phyloP scores from a whole-genome alignment of 2,888 invertebrate genomes.

The Salticus scenicus region DNA sequence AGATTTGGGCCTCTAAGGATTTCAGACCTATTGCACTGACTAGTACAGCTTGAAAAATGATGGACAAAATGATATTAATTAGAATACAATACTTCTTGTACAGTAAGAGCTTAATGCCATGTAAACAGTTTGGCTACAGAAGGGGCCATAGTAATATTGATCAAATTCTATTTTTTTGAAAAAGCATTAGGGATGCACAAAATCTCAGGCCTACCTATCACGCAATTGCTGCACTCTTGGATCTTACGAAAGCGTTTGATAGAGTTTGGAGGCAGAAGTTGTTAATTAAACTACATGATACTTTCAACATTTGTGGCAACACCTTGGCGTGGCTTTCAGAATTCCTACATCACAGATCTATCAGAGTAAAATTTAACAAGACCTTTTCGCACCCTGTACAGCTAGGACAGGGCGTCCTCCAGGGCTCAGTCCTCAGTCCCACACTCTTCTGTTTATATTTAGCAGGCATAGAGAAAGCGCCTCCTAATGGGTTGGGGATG shows the following conservation, averaged over 20 bases:
- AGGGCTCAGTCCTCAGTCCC: too few species aligned
- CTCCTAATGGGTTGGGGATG: not conserved
- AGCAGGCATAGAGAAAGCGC: too few species aligned
- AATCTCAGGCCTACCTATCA: not conserved
- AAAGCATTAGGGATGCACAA: constrained; percentile 26
- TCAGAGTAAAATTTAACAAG: too few species aligned
- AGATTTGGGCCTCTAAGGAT: not conserved
- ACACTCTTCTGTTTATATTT: too few species aligned
- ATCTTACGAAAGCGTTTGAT: too few species aligned
- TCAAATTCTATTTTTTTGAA: not conserved
- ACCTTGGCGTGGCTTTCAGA: constrained; percentile 9
- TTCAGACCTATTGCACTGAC: constrained; percentile 24
- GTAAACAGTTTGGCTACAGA: not conserved
- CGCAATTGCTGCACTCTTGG: not conserved
- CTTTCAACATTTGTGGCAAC: too few species aligned
- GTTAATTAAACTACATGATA: too few species aligned
- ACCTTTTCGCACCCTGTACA: too few species aligned
- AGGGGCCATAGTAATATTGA: not conserved
- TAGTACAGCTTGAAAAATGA: too few species aligned
- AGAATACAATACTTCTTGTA: not conserved
- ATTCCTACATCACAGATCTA: not conserved
- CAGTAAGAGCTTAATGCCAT: not conserved
- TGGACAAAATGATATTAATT: constrained; percentile 29
- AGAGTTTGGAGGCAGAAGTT: too few species aligned
- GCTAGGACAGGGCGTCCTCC: not conserved